Conservation (phyloP, 2,113 vertebrate species). For the Chloebia gouldiae region DNA sequence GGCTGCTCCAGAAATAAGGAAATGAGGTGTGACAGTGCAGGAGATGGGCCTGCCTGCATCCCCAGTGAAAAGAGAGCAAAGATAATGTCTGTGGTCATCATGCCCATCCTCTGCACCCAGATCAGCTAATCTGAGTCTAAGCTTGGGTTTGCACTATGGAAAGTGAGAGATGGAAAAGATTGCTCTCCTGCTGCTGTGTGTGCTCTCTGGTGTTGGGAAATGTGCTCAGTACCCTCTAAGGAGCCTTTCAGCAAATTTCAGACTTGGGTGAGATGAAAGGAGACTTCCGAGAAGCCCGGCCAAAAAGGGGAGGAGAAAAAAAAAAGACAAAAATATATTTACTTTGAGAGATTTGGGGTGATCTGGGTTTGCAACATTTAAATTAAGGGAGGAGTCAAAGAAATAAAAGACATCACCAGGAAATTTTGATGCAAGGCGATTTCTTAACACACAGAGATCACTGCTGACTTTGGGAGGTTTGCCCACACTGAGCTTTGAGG, state of each 20-base stretch:
- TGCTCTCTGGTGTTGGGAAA: background rate
- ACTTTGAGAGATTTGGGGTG: background rate
- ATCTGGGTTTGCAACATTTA: background rate
- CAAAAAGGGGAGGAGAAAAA: background rate
- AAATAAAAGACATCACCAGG: background rate
- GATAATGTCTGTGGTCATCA: rapidly evolving
- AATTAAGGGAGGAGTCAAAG: constrained; percentile 15
- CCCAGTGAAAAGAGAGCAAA: background rate
- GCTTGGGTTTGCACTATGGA: background rate
- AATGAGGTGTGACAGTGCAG: background rate
- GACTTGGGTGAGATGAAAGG: background rate
- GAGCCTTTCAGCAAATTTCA: constrained; percentile 16
- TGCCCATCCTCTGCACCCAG: background rate
- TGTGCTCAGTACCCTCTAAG: background rate
- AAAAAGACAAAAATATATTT: background rate
- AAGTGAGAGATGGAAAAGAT: background rate
- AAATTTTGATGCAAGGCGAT: background rate
- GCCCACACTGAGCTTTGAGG: background rate
- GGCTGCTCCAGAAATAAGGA: background rate
- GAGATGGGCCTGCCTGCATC: background rate
- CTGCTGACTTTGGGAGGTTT: background rate
- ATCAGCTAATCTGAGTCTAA: background rate
- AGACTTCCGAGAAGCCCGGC: background rate
- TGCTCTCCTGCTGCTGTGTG: background rate
- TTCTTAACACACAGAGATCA: background rate